Base-by-base conservation (phyloP, 2,888 invertebrate species). In the Ormyrus pomaceus region DNA sequence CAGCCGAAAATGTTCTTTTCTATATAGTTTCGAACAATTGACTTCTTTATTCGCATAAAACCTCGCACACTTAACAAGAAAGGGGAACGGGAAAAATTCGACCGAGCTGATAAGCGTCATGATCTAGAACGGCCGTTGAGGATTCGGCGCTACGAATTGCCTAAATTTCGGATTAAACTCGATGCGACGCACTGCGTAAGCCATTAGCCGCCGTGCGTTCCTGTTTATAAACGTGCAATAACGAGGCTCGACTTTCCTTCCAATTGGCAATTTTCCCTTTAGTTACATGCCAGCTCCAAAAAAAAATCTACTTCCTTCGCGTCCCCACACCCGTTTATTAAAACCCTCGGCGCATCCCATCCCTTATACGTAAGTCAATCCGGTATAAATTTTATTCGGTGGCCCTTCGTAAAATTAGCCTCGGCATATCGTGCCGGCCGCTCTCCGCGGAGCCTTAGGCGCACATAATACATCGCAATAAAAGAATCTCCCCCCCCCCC, bases 91-190 rank as follows among this genome's bases (percentile, higher is more conserved):
- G 7, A 53, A 82, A 86, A 88, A 88, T 88, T 82, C 82, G 83
- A 79, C 77, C 77, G 75, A 69, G 51, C 64, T 84, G 87, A 88
- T 87, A 88, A 88, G 86, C 74, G 87, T 85, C 71, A 83, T 85
- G 86, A 86, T 84, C 85, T 86, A 87, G 86, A 85, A 85, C 84
- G 82, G 82, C 83, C 84, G 85, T 85, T 84, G 81, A 84, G 85
- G 2, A 83, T 83, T 85, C 84, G 84, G 85, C 85, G 84, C 85
- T 84, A 85, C 82, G 83, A 34, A 34, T 83, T 84, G 84, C 83
- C 86, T 87, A 87, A 87, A 85, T 84, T 84, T 86, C 84, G 82
- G 80, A 84, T 85, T 83, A 82, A 83, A 82, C 78, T 82, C 81
- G 74, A 82, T 82, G 80, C 82, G 79, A 34, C 34, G 34, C 34